These are phyloP conservation scores for Xanthorhoe spadicearia DNA, from an alignment of 2,888 invertebrate genomes.

Conservation along the genomic window DNA sequence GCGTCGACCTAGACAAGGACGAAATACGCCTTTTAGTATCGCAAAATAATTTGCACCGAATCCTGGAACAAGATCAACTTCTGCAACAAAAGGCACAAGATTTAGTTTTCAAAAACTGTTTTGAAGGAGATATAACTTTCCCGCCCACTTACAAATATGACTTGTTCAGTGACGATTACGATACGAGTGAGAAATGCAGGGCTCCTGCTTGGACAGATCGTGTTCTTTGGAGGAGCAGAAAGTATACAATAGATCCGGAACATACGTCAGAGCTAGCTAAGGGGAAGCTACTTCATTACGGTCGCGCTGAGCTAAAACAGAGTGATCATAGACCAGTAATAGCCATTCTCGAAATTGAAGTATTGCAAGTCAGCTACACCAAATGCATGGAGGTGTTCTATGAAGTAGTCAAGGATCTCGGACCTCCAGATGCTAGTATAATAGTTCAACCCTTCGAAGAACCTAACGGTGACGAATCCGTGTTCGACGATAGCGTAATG, in stretches of 20 bases:
- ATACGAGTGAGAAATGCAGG: conserved; percentile 98
- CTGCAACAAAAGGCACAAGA: conserved; percentile 91
- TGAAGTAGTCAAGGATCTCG: conserved; percentile 93
- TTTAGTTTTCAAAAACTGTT: conserved; percentile 95
- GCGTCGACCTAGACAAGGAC: conserved; percentile 97
- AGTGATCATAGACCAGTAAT: conserved; percentile 99
- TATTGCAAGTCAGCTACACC: conserved; percentile 90
- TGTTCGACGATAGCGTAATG: conserved; percentile 93
- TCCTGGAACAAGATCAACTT: conserved; percentile 95
- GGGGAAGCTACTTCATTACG: conserved; percentile 94
- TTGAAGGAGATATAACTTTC: conserved; percentile 96
- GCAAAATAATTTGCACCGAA: conserved; percentile 89
- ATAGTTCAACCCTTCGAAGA: conserved; percentile 86
- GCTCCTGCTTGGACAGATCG: conserved; percentile 99
- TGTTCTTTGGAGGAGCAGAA: conserved; percentile 95
- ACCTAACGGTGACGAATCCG: conserved; percentile 79
- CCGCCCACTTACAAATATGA: conserved; percentile 99
- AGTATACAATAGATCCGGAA: conserved; percentile 89
- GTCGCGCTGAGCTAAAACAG: conserved; percentile 97
- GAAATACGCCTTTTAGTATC: conserved; percentile 94
- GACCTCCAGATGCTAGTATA: conserved; percentile 97
- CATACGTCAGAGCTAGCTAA: conserved; percentile 87
- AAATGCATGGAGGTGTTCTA: conserved; percentile 92
- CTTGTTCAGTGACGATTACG: conserved; percentile 98
- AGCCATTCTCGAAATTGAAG: conserved; percentile 94